Percentiles rank a stretch among this genome's conserved stretches.
Evolutionary conservation across 2,888 invertebrate species (phyloP).

Genomic region (Callyntrura guangdongensis): DNA sequence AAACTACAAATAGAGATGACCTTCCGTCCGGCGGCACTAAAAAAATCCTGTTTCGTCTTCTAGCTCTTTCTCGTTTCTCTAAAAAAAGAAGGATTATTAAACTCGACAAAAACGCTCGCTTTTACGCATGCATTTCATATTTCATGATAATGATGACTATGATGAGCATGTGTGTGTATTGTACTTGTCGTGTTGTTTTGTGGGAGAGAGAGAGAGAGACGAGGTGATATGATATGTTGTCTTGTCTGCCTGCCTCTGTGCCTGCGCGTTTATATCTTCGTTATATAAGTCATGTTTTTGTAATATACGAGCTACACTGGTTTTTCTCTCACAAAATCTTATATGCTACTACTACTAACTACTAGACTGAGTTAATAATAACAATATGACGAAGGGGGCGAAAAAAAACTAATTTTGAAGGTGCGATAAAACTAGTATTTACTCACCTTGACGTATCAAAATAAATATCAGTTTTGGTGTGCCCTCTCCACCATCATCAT

Average conservation of each 20-base stretch:
- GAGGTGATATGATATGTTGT: background rate
- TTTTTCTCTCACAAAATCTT: conserved; percentile 39
- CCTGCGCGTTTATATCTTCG: background rate
- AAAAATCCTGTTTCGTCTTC: conserved; percentile 60
- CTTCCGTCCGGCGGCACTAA: conserved; percentile 71
- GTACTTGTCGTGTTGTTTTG: background rate
- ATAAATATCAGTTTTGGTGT: conserved; percentile 78
- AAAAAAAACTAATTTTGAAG: conserved; percentile 78
- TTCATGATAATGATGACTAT: conserved; percentile 8
- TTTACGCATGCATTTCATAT: conserved; percentile 55
- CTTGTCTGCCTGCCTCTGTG: conserved; percentile 1
- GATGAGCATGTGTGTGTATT: conserved; percentile 15
- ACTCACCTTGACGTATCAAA: conserved; percentile 82
- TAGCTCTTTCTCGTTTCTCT: background rate
- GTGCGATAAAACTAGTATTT: conserved; percentile 84
- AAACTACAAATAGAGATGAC: conserved; percentile 75
- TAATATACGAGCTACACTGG: background rate
- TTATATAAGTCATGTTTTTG: background rate
- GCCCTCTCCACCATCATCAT: conserved; percentile 32
- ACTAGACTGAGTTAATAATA: conserved; percentile 20
- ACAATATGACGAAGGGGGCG: conserved; percentile 45
- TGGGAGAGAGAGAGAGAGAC: background rate
- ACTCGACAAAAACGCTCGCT: conserved; percentile 61
- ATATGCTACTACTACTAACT: too few relatives aligned
- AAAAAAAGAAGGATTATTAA: conserved; percentile 60